phyloP scores from a whole-genome alignment of 2,113 vertebrate genomes.

The Proteles cristata region DNA sequence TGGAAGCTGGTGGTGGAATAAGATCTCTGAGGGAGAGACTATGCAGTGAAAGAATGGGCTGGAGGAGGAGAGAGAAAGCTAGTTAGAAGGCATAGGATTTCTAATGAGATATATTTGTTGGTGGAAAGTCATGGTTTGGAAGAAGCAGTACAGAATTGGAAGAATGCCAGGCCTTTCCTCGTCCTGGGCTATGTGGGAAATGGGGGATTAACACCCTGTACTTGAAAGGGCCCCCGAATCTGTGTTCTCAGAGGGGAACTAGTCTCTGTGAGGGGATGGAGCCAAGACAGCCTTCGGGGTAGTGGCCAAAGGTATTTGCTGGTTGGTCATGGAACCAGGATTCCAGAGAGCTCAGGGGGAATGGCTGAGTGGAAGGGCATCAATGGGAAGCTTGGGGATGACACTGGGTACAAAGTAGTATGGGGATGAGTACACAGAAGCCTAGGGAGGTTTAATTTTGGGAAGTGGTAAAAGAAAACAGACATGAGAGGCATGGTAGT shows the following conservation, averaged over 20 bases:
- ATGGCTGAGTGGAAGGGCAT: not conserved
- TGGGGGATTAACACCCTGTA: not conserved
- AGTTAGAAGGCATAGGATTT: not conserved
- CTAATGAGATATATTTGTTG: not conserved
- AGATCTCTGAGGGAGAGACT: not conserved
- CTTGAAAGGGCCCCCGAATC: not conserved
- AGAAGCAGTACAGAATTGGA: not conserved
- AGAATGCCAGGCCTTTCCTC: not conserved
- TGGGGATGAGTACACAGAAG: not conserved
- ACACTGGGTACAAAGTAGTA: too few species aligned
- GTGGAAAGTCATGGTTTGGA: not conserved
- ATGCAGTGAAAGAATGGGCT: not conserved
- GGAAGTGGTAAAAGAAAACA: not conserved
- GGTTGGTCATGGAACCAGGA: not conserved
- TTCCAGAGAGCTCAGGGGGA: not conserved
- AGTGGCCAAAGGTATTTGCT: not conserved
- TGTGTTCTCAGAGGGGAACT: not conserved
- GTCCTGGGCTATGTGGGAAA: not conserved
- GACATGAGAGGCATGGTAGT: not conserved
- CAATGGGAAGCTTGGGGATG: not conserved
- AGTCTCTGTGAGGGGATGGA: not conserved
- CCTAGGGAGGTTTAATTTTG: not conserved
- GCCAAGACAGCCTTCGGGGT: not conserved
- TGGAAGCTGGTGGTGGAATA: not conserved
- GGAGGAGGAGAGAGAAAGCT: not conserved